phyloP scores from a whole-genome alignment of 1,140 invertebrate species.

The Amphibalanus amphitrite region DNA sequence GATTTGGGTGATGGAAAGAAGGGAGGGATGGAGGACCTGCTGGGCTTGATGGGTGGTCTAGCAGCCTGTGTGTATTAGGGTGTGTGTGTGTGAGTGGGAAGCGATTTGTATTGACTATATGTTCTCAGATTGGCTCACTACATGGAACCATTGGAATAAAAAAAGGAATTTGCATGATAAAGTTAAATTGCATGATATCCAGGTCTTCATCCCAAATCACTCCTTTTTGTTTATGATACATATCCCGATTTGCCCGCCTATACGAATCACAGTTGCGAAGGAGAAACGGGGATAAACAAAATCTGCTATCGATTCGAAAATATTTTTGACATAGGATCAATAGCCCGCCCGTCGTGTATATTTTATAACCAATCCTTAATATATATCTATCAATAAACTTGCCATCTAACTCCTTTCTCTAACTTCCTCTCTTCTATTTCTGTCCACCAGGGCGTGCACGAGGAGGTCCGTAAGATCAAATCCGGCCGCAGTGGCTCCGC shows the following conservation, averaged over 20 bases:
- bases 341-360: too few relatives aligned
- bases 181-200: background rate
- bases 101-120: background rate
- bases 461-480: slow-evolving; percentile 76
- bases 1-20: slow-evolving; percentile 28
- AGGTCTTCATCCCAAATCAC: background rate
- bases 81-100: background rate
- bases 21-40: background rate
- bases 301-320: too few relatives aligned
- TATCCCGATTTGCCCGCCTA: background rate
- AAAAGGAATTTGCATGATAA: too few relatives aligned
- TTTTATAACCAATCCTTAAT: too few relatives aligned
- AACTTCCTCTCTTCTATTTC: slow-evolving; percentile 1
- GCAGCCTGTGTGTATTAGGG: background rate
- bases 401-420: slow-evolving; percentile 7
- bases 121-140: background rate
- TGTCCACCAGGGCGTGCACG: slow-evolving; percentile 41
- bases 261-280: background rate
- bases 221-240: background rate
- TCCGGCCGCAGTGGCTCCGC: background rate
- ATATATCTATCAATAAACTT: too few relatives aligned
- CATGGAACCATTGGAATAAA: background rate
- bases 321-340: too few relatives aligned
- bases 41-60: background rate
- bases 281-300: too few relatives aligned